Conservation (phyloP, 2,797 vertebrate genomes). For the Alcedo atthis region DNA sequence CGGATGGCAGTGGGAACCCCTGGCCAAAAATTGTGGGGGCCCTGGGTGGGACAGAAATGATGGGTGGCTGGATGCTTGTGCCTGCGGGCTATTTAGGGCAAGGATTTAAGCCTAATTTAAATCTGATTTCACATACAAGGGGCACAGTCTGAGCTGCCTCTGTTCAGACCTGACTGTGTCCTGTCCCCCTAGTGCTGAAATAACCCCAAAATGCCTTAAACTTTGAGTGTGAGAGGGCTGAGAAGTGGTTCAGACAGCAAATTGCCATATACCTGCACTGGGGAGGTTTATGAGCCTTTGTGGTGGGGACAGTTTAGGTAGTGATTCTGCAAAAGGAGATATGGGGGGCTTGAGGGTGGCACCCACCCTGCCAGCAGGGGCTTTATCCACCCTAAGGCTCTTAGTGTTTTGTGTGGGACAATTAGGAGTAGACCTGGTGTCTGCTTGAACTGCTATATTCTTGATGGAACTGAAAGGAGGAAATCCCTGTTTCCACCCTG, state of each 20-base stretch:
- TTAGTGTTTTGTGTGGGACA: neutral
- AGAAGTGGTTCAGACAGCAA: neutral
- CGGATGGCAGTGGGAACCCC: neutral
- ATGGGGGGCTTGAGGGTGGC: neutral
- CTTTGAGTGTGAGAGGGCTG: neutral
- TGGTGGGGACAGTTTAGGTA: neutral
- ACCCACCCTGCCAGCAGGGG: neutral
- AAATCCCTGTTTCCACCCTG: neutral
- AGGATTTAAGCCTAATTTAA: neutral
- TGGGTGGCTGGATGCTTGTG: neutral
- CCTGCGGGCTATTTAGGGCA: fast-evolving
- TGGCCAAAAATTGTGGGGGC: fast-evolving
- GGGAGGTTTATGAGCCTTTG: neutral
- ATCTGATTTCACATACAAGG: neutral
- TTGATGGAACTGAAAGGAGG: neutral
- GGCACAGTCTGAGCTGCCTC: neutral
- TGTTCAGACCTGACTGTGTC: neutral
- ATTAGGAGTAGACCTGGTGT: neutral
- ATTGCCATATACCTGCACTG: fast-evolving
- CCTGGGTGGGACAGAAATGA: neutral
- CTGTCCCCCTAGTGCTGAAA: neutral
- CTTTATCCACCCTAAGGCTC: neutral
- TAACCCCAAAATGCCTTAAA: neutral
- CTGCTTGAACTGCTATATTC: fast-evolving
- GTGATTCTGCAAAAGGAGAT: neutral